Percentiles rank a stretch among this genome's conserved stretches.
phyloP scores from a whole-genome alignment of 2,113 vertebrate genomes.

The Laticauda laticaudata region DNA sequence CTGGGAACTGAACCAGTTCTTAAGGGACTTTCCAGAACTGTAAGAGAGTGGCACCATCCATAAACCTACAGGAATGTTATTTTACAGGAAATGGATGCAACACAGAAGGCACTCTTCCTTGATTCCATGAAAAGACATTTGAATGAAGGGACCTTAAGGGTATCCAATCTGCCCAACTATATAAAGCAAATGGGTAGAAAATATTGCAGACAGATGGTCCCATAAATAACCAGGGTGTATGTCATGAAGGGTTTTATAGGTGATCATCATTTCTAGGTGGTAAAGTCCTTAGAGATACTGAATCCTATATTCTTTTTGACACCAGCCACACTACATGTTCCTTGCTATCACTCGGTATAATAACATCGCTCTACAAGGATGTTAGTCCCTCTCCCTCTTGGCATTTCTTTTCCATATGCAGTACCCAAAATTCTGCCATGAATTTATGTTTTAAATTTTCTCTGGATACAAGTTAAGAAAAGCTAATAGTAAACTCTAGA shows the following conservation, averaged over 20 bases:
- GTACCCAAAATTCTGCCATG: neutral
- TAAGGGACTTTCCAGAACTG: neutral
- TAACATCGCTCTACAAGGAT: neutral
- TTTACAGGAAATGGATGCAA: neutral
- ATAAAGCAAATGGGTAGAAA: neutral
- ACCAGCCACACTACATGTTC: neutral
- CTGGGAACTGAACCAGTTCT: neutral
- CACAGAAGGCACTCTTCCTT: neutral
- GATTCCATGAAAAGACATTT: neutral
- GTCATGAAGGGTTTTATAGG: neutral
- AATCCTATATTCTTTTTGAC: neutral
- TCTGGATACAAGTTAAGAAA: neutral
- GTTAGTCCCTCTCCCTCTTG: neutral
- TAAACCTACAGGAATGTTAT: neutral
- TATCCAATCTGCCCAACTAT: neutral
- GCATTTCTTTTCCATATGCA: neutral
- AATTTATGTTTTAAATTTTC: neutral
- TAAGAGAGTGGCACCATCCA: neutral
- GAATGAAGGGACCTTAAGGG: neutral
- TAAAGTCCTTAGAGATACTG: neutral
- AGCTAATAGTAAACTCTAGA: neutral
- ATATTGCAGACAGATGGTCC: neutral
- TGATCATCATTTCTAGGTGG: neutral
- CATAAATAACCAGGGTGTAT: neutral
- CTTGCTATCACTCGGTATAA: neutral